These are phyloP conservation scores for Cylindroiulus punctatus DNA, from an alignment of 2,888 invertebrate genomes.

Conservation along the genomic window DNA sequence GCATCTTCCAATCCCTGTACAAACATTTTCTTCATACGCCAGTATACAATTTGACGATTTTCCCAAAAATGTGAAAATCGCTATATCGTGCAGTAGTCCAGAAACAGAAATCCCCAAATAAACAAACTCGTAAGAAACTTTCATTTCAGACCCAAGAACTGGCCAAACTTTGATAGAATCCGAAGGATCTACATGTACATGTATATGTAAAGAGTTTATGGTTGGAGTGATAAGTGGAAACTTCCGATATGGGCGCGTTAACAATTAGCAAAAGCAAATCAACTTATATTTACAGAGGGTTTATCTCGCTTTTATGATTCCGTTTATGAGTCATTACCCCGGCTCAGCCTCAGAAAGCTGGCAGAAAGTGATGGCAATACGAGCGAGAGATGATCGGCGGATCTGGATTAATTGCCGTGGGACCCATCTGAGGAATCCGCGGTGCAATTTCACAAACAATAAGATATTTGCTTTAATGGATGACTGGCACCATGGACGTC, in stretches of 20 bases:
- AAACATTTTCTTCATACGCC: too few relatives aligned
- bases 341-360: neutral
- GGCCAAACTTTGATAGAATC: neutral
- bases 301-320: neutral
- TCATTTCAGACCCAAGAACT: neutral
- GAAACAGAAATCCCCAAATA: neutral
- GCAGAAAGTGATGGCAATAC: neutral
- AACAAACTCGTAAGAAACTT: neutral
- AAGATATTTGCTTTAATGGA: neutral
- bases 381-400: neutral
- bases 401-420: neutral
- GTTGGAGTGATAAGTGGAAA: neutral
- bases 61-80: too few relatives aligned
- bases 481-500: neutral
- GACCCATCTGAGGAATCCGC: neutral
- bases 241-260: neutral
- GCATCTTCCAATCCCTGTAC: too few relatives aligned
- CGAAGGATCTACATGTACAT: too few relatives aligned
- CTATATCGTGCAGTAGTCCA: too few relatives aligned
- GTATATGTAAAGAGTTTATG: neutral
- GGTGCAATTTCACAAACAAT: neutral
- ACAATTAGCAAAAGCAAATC: neutral
- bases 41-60: too few relatives aligned
- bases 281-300: neutral
- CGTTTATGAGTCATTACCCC: neutral